Base-by-base conservation (phyloP, 2,797 vertebrate genomes). In the Xiphorhynchus erythropygius region DNA sequence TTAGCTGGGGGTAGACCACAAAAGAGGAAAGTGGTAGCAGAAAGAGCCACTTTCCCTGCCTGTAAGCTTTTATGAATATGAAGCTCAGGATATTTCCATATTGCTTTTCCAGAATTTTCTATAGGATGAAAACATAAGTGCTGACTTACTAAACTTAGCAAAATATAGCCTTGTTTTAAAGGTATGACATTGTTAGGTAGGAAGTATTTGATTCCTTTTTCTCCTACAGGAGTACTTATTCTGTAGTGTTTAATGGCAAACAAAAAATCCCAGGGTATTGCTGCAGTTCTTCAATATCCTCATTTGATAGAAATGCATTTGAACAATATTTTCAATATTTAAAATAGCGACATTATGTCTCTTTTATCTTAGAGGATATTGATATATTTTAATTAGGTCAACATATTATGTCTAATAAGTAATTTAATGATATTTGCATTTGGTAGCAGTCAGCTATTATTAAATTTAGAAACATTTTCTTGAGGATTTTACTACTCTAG, bases 281-380 rank as follows among this genome's bases (percentile, higher is more conserved):
- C 13, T 77, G 28, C 22, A 41, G 11, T 50, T 50, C 2, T 90
- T 93, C 53, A 80, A 55, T 4, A 33, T 25, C 8, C 7, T 92
- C 8, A 41, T 49, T 67, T 57, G 21, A 33, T 5, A 37, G 30
- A 75, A 75, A 49, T 44, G 8, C 23, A 32, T 42, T 91, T 70
- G 37, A 93, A 53, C 5, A 80, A 18, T 5, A 18, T 65, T 92
- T 46, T 60, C 15, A 16, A 35, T 30, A 23, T 53, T 57, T 67
- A 59, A 21, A 52, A 33, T 8, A 49, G 18, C 3, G 37, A 42
- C 11, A 33, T 35, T 63, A 28, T 14, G 8, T 10, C 5, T 64
- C 12, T 47, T 68, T 49, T 0, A 0, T 42, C 12, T 41, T 39
- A 86, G 8, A 77, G 4, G 14, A 44, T 49, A 18, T 4, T 28